Evolutionary conservation across 2,797 vertebrate genomes (phyloP), one percentile per base, ranked within the genome.

Genomic region (Natrix natrix): DNA sequence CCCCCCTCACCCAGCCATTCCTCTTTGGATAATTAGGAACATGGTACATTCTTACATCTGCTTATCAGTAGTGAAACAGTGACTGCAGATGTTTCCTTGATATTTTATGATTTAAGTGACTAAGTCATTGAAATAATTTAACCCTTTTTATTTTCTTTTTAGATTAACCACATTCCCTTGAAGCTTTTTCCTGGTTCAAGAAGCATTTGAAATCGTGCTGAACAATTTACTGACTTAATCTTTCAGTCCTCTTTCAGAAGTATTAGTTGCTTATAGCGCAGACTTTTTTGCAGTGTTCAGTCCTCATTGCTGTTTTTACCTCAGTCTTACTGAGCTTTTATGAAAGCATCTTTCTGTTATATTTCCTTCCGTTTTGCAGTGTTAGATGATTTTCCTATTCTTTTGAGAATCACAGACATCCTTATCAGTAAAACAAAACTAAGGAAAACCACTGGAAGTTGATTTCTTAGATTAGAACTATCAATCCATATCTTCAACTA

Each of bases 271-370:
- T 69, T 90, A 52, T 4, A 69, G 43, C 2, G 17, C 32, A 57
- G 56, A 8, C 83, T 54, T 78, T 66, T 52, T 91, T 13, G 28
- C 20, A 37, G 86, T 17, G 20, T 91, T 69, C 56, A 61, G 57
- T 63, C 48, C 87, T 87, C 56, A 14, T 37, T 86, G 74, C 24
- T 48, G 16, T 56, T 88, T 94, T 94, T 1, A 26, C 48, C 63
- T 87, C 94, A 66, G 87, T 94, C 95, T 93, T 74, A 66, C 94
- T 93, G 0, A 0, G 5, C 92, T 95, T 94, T 93, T 90, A 57
- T 94, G 93, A 92, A 92, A 94, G n/a, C 95, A 28, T 94, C 91
- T 87, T 43, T 87, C 92, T 90, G 94, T 95, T 95, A 94, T 8
- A 87, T n/a, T 92, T 95, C 78, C 94, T 66, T 94, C 12, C 92